These are phyloP conservation scores for Oenanthe melanoleuca DNA, from an alignment of 2,113 vertebrate genomes.

Conservation along the genomic window DNA sequence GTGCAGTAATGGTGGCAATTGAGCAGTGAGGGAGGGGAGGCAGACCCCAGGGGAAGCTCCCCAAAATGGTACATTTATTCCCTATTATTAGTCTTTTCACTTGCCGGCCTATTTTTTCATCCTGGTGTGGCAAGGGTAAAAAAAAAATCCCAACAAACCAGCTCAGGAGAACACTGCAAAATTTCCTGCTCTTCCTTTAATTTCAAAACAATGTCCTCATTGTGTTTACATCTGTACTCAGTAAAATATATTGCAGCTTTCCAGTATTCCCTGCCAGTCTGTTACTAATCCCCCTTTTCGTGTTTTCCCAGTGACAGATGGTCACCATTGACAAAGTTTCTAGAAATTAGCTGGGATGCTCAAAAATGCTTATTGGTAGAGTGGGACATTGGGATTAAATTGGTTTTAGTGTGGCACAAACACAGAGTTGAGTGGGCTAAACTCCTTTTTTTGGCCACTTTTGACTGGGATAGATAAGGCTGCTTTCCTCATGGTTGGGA, in stretches of 20 bases:
- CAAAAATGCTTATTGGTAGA: background rate
- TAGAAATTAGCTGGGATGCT: background rate
- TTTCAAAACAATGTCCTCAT: conserved; percentile 18
- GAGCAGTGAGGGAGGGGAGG: background rate
- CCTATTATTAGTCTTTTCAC: background rate
- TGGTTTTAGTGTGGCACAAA: background rate
- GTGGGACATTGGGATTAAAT: background rate
- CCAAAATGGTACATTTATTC: background rate
- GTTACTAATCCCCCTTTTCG: background rate
- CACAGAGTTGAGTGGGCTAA: background rate
- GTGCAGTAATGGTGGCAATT: background rate
- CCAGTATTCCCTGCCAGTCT: background rate
- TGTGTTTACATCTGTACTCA: conserved; percentile 15
- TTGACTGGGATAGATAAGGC: background rate
- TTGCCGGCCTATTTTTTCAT: background rate
- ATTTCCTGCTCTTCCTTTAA: conserved; percentile 9
- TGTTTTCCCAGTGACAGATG: conserved; percentile 2
- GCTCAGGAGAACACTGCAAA: background rate
- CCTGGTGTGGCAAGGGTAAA: background rate
- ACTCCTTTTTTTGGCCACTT: background rate
- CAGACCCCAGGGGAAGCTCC: background rate
- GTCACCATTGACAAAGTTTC: background rate
- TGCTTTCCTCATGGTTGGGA: background rate
- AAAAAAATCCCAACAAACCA: background rate
- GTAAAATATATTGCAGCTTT: background rate